Percentiles rank a stretch among this genome's conserved stretches.
phyloP scores from a whole-genome alignment of 1,140 invertebrate species.

The Tigriopus japonicus region DNA sequence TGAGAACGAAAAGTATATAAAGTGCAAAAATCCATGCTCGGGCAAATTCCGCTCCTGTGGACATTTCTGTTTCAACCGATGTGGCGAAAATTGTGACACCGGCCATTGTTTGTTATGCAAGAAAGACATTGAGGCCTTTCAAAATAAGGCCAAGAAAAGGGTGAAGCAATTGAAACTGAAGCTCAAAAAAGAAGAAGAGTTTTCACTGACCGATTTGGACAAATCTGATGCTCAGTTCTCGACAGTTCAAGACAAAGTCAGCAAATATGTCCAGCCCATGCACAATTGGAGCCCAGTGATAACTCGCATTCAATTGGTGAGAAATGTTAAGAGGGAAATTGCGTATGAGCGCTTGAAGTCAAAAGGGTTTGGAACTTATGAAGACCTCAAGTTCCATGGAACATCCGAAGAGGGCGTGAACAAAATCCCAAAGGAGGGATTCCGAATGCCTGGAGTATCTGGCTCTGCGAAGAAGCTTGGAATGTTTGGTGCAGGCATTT shows the following conservation, averaged over 20 bases:
- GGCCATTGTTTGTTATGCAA: neutral
- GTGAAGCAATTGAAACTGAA: neutral
- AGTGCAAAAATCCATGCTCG: neutral
- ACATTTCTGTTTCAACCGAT: neutral
- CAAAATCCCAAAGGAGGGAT: neutral
- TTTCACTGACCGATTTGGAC: no score
- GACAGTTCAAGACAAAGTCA: neutral
- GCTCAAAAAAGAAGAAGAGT: no score
- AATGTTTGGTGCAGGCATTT: slow-evolving; percentile 13
- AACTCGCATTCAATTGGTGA: slow-evolving; percentile 8
- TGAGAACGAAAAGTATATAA: neutral
- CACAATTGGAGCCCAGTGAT: slow-evolving; percentile 34
- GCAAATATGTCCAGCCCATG: slow-evolving; percentile 22
- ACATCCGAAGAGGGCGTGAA: neutral
- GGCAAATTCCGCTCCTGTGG: neutral
- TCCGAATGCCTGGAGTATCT: neutral
- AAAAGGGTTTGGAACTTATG: neutral
- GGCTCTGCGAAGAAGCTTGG: no score
- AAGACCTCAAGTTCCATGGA: neutral
- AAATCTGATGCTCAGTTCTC: neutral
- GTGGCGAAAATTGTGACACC: neutral
- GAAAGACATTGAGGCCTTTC: neutral
- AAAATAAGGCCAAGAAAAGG: neutral
- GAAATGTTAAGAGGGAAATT: neutral
- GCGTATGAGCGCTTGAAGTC: neutral